A percentile compares a stretch with the other conserved stretches of the same genome.
phyloP scores from a whole-genome alignment of 2,797 vertebrate genomes.

The Syngnathus acus region DNA sequence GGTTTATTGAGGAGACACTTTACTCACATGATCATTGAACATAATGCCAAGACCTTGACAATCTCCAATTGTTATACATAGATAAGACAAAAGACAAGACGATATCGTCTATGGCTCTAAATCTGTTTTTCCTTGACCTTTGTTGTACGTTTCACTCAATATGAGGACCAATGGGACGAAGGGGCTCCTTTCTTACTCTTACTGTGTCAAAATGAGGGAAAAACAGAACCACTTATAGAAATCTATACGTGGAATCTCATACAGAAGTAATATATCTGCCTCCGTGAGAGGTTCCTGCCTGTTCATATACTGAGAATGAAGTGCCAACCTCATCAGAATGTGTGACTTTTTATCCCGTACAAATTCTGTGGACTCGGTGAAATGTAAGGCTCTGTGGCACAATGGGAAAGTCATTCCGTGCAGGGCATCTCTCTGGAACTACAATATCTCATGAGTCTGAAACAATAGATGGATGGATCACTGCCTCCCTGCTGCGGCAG shows the following conservation, averaged over 20 bases:
- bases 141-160: slow-evolving; percentile 25
- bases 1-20: slow-evolving; percentile 31
- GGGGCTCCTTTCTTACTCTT: slow-evolving; percentile 65
- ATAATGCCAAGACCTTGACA: slow-evolving; percentile 63
- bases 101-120: slow-evolving; percentile 22
- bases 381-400: background rate
- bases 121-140: slow-evolving; percentile 25
- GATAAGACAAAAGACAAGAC: background rate
- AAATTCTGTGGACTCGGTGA: background rate
- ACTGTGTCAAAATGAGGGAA: slow-evolving; percentile 44
- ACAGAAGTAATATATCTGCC: slow-evolving; percentile 25
- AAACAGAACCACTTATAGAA: background rate
- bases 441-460: slow-evolving; percentile 11
- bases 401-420: background rate
- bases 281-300: slow-evolving; percentile 22
- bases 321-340: slow-evolving; percentile 26
- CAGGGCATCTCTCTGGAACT: slow-evolving; percentile 27
- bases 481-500: slow-evolving; percentile 26
- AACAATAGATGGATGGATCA: slow-evolving; percentile 32
- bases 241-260: slow-evolving; percentile 1
- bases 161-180: slow-evolving; percentile 55
- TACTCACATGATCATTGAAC: slow-evolving; percentile 26
- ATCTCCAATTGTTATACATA: slow-evolving; percentile 46
- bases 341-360: slow-evolving; percentile 6
- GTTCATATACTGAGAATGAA: slow-evolving; percentile 26